A percentile compares a stretch with the other conserved stretches of the same genome.
phyloP scores from a whole-genome alignment of 2,113 vertebrate species.

The Potamarius usumacintae region DNA sequence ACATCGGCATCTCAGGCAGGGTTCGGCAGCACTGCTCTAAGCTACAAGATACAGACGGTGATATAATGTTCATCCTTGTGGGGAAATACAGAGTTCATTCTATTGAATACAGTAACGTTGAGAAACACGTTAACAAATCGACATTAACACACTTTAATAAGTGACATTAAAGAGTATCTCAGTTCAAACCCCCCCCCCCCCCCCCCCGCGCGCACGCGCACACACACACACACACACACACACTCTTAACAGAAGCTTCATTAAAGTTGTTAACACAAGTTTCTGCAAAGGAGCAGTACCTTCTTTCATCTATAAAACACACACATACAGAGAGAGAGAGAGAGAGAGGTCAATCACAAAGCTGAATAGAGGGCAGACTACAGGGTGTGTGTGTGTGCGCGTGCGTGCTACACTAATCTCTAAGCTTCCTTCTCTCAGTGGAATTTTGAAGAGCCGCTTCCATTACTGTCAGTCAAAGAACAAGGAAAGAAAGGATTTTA shows the following conservation, averaged over 20 bases:
- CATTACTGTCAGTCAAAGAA: conserved; percentile 41
- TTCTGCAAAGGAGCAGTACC: not conserved
- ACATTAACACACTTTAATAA: too few relatives aligned
- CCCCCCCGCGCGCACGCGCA: too few relatives aligned
- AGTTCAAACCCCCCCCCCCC: not conserved
- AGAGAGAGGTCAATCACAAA: conserved; percentile 30
- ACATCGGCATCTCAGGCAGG: too few relatives aligned
- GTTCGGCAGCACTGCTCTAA: too few relatives aligned
- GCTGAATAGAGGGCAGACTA: conserved; percentile 17
- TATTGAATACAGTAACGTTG: too few relatives aligned
- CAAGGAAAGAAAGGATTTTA: conserved; percentile 20
- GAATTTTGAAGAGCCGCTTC: conserved; percentile 27
- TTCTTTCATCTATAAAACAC: conserved; percentile 16
- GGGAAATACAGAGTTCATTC: too few relatives aligned
- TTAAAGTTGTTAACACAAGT: conserved; percentile 10
- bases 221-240: not conserved
- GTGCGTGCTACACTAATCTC: conserved; percentile 8
- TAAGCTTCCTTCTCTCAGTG: conserved; percentile 7
- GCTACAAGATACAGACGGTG: too few relatives aligned
- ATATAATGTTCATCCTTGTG: too few relatives aligned
- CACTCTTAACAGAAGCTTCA: not conserved
- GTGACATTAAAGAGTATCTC: too few relatives aligned
- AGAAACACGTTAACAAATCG: too few relatives aligned
- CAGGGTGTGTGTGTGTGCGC: conserved; percentile 34
- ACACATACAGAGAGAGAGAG: conserved; percentile 8